Conservation (phyloP, 2,797 vertebrate genomes). For the Girardinus metallicus region DNA sequence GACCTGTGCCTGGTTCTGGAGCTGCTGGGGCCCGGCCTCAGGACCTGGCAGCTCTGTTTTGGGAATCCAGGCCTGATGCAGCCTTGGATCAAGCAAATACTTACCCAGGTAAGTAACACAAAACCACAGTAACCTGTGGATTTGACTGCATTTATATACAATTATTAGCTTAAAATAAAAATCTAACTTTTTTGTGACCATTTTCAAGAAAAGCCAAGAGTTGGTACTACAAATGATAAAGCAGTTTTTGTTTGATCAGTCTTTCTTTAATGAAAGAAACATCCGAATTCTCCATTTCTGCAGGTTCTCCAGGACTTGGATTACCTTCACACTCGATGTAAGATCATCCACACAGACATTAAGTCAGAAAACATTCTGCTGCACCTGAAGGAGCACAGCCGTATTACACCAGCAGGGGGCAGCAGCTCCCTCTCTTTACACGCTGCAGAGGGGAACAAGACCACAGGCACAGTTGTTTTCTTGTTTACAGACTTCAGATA, state of each 20-base stretch:
- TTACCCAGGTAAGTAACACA: constrained; percentile 80
- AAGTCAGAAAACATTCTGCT: constrained; percentile 89
- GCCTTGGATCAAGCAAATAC: constrained; percentile 82
- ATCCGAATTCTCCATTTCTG: neutral
- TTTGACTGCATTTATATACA: neutral
- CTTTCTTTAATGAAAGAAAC: neutral
- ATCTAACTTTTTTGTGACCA: neutral
- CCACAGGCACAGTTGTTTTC: constrained; percentile 35
- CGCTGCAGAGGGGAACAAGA: constrained; percentile 34
- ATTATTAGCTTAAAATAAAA: neutral
- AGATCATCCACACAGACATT: constrained; percentile 88
- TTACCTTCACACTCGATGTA: constrained; percentile 85
- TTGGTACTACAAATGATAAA: neutral
- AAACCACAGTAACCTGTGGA: neutral
- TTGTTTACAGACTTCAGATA: constrained; percentile 16
- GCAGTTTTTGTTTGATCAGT: neutral
- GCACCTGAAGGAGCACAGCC: constrained; percentile 61
- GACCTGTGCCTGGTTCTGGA: constrained; percentile 89
- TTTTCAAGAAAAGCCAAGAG: neutral
- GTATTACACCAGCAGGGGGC: constrained; percentile 56
- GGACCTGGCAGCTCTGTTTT: constrained; percentile 79
- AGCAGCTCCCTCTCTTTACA: constrained; percentile 15
- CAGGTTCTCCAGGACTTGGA: constrained; percentile 88
- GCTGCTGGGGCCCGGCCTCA: constrained; percentile 85
- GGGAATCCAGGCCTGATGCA: constrained; percentile 78